Base-by-base conservation (phyloP, 2,113 vertebrate genomes). In the Etheostoma cragini region DNA sequence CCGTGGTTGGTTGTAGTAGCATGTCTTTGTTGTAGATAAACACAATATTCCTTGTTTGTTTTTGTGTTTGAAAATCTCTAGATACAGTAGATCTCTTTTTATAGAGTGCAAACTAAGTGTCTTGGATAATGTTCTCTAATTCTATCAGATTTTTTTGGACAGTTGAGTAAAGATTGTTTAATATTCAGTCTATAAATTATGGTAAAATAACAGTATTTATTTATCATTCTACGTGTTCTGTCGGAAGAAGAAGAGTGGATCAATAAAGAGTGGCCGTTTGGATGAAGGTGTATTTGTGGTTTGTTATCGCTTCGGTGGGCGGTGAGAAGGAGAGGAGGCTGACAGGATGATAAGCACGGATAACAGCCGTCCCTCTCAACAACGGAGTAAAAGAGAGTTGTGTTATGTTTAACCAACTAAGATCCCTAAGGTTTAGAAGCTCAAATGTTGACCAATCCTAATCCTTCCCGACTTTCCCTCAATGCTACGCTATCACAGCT, bases 201-300 rank as follows among this genome's bases (percentile, higher is more conserved):
- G 46, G 49, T 77, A 45, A 81, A 58, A 68, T 24, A 57, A 77
- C 47, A 73, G 77, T 90, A 88, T 88, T 93, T 90, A 91, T 90
- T 82, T 87, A 88, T 82, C 42, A 76, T 80, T 86, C 60, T 93
- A 76, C 82, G 66, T 94, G 78, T 88, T 88, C 80, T 89, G 89
- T 87, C 30, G 54, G 65, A 61, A 56, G 70, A 54, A 76, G 33
- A 78, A 83, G 81, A 75, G 57, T 38, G 86, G 84, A 72, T 90
- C 84, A 92, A 89, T 93, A 94, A 93, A 94, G 84, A 83, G 86
- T 91, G 81, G 76, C 83, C 54, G 42, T 84, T 89, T 88, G 83
- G 80, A 89, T 68, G 46, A 86, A 63, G 78, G 3, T 76, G 50
- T 68, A 54, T 80, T 69, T 66, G 42, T 86, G 62, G 54, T 68